Conservation (phyloP, 2,888 invertebrate species). For the Ophion ventricosus region DNA sequence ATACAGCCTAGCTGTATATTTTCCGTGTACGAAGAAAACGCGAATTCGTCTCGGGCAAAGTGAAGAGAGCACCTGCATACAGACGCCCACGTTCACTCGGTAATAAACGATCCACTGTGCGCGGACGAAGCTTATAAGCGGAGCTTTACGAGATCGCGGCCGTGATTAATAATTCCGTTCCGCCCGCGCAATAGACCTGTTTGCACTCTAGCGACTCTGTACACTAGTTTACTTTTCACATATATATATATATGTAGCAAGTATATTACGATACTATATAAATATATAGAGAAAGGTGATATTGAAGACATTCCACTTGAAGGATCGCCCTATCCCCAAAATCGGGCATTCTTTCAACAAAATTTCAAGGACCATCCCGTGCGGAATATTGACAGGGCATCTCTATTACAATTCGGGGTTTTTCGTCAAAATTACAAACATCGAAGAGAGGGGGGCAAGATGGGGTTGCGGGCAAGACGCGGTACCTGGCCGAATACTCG, state of each 20-base stretch:
- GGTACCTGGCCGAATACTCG: no score
- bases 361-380: not conserved
- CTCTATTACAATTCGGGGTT: no score
- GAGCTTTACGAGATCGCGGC: conserved; percentile 81
- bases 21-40: conserved; percentile 70
- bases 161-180: conserved; percentile 81
- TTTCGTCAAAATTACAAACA: no score
- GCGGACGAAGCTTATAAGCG: conserved; percentile 74
- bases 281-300: not conserved
- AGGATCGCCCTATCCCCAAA: not conserved
- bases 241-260: not conserved
- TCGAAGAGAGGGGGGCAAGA: no score
- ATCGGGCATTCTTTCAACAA: not conserved
- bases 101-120: conserved; percentile 79
- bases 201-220: conserved; percentile 45
- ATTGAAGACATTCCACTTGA: not conserved
- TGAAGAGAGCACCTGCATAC: conserved; percentile 65
- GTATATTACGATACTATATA: no score
- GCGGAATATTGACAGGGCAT: no score
- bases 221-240: conserved; percentile 6
- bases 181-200: conserved; percentile 35
- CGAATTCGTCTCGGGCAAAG: conserved; percentile 58
- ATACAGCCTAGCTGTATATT: conserved; percentile 70
- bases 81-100: conserved; percentile 60
- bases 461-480: no score